Evolutionary conservation across 2,888 invertebrate species (phyloP).

Genomic region (Drosophila paranaensis): DNA sequence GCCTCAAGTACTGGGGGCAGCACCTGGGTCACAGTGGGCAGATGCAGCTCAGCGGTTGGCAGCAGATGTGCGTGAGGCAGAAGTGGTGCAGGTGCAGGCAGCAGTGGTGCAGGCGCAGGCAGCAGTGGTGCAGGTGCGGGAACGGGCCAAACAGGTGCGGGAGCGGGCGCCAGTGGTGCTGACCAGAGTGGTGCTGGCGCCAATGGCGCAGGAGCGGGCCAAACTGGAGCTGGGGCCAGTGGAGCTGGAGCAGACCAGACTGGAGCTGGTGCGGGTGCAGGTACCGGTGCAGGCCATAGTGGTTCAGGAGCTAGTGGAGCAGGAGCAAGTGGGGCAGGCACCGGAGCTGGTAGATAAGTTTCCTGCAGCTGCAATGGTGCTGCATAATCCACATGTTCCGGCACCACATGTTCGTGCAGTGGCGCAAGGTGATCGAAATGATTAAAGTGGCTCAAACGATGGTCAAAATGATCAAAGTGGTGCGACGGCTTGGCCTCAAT

Average conservation of each 20-base stretch:
- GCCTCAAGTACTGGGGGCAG: slow-evolving; percentile 71
- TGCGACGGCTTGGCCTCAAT: slow-evolving; percentile 73
- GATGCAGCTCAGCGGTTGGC: slow-evolving; percentile 57
- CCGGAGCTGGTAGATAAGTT: slow-evolving; percentile 28
- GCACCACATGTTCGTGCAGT: slow-evolving; percentile 56
- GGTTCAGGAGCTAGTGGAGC: slow-evolving; percentile 40
- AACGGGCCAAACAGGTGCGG: slow-evolving; percentile 37
- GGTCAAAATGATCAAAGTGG: slow-evolving; percentile 64
- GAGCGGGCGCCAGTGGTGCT: slow-evolving; percentile 19
- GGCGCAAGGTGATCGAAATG: slow-evolving; percentile 54
- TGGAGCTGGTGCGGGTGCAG: slow-evolving; percentile 40
- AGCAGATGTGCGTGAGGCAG: slow-evolving; percentile 41
- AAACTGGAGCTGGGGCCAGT: slow-evolving; percentile 19
- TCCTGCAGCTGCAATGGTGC: slow-evolving; percentile 52
- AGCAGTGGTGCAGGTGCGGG: slow-evolving; percentile 23
- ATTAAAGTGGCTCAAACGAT: slow-evolving; percentile 46
- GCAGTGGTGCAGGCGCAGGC: slow-evolving; percentile 41
- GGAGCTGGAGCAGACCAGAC: slow-evolving; percentile 32
- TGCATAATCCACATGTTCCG: slow-evolving; percentile 68
- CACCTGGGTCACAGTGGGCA: slow-evolving; percentile 62
- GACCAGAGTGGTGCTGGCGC: slow-evolving; percentile 22
- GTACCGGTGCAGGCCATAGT: slow-evolving; percentile 20
- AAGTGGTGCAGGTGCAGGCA: slow-evolving; percentile 38
- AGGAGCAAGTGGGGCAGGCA: slow-evolving; percentile 42
- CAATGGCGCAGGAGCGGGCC: slow-evolving; percentile 25